Evolutionary conservation across 2,113 vertebrate genomes (phyloP), one percentile per base, ranked within the genome.

Genomic region (Sorex fumeus): DNA sequence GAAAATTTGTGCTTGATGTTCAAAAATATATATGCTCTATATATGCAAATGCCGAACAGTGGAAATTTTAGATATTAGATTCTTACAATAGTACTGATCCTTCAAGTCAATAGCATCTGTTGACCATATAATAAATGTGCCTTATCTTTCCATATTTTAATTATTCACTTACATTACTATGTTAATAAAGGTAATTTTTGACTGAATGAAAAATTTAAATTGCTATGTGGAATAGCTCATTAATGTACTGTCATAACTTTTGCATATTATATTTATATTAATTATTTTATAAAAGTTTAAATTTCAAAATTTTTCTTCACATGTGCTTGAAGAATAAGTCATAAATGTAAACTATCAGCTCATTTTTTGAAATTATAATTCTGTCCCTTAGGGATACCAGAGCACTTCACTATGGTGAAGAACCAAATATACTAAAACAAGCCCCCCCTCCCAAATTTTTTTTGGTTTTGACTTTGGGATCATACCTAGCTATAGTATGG

Each of bases 111-210:
- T 43, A 57, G 10, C n/a, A 69, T 77, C n/a, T 66, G 34, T 13
- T 79, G 40, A 67, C 27, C 45, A 45, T 40, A 32, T 30, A 28
- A 47, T 21, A 70, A n/a, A 16, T 27, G 11, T 19, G 7, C 6
- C 71, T 76, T 1, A 15, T 90, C 85, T 92, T 28, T 89, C 27
- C 84, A 3, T 19, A 27, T 86, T 83, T 74, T 12, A 85, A 60
- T 47, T 72, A 74, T 2, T 16, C 27, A 62, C 62, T 69, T 27
- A 64, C 45, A 2, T 83, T 77, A 47, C 28, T 74, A 6, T 71
- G 45, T 76, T 67, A 66, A 72, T 77, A 76, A 34, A 79, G 8
- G 69, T 80, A 77, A 72, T 21, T 57, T 86, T 0, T 53, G 21
- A 87, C 45, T 84, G 71, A 81, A 9, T 75, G 40, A 82, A 76